Base-by-base conservation (phyloP, 2,888 invertebrate species). In the Cheilosia impressa region DNA sequence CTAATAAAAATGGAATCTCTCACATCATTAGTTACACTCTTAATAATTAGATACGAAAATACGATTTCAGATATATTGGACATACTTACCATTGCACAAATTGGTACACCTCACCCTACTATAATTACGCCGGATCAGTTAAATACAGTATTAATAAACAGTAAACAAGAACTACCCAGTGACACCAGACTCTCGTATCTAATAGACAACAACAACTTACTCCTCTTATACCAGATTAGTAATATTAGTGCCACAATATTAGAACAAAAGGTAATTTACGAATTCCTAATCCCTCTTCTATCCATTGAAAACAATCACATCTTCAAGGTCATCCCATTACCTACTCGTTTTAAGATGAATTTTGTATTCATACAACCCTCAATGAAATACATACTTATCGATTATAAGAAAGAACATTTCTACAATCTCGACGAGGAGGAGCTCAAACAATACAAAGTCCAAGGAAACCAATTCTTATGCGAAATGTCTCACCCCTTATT, bases 111-210 rank as follows among this genome's bases (percentile, higher is more conserved):
- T 7, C 55, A 68, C n/a, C 22, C 34, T n/a, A 13, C 68, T 10
- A 55, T 22, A 22, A 55, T 63, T 17, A 66, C 52, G 0, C 22
- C 13, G 6, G 43, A 43, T 5, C 68, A 55, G 53, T 17, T 43
- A 7, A 41, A 13, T 24, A 17, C 27, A 4, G 43, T 13, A 13
- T 53, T 53, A 27, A 9, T 1, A 68, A 53, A 68, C 31, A 55
- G 55, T 31, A 68, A 17, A 55, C 38, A 43, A 68, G 27, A 55
- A 9, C 17, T 68, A n/a, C 55, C 68, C 1, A 43, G 9, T 17
- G 43, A 55, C 13, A n/a, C 34, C 19, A 22, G 43, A 53, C 17
- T 68, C 19, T 41, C 68, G n/a, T 68, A 27, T 17, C 9, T 41
- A 10, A 27, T 43, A 6, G n/a, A 43, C 4, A 22, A 34, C 6